Evolutionary conservation across 1,140 invertebrate species (phyloP), one percentile per base, ranked within the genome.

Genomic region (Pseudoatta argentina): DNA sequence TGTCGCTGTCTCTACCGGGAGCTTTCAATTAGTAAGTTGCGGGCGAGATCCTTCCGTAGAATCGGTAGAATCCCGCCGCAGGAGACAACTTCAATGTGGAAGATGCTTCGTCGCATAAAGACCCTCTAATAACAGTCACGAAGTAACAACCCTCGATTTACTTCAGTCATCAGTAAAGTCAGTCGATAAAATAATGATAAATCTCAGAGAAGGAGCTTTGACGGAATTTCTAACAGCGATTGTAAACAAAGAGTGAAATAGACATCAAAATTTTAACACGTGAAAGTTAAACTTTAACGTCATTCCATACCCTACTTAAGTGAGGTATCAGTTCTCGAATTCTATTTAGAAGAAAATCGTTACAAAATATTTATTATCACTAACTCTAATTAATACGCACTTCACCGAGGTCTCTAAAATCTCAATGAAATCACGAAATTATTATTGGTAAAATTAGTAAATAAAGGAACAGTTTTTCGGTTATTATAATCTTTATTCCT

Each of bases 1-100:
- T 63, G 8, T 64, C 24, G 39, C 27, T 39, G n/a, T 63, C 57
- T 63, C 59, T 44, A 44, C 18, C 34, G 10, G 71, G 63, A 75
- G 76, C 69, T 90, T 90, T 89, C 89, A 90, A 90, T 90, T 90
- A 90, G 81, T 57, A 59, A 69, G 73, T 82, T 72, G 76, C 71
- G 75, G n/a, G 83, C 39, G 53, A 69, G 55, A 85, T 87, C 69
- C 51, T 57, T 48, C 12, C 21, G 16, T 57, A 66, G 18, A 16
- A 66, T 48, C 12, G 18, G 16, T 64, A 66, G 21, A 16, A 66
- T 48, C 48, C 16, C 21, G 18, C 78, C 55, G 79, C 55, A 53
- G 39, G 18, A 61, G 24, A 61, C 39, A 73, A 61, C 79, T 82
- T 66, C 69, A 53, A 61, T 21, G 27, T 48, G 27, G 16, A 66